These are phyloP conservation scores for Torymus auratus DNA, from an alignment of 2,888 invertebrate species.

Conservation along the genomic window DNA sequence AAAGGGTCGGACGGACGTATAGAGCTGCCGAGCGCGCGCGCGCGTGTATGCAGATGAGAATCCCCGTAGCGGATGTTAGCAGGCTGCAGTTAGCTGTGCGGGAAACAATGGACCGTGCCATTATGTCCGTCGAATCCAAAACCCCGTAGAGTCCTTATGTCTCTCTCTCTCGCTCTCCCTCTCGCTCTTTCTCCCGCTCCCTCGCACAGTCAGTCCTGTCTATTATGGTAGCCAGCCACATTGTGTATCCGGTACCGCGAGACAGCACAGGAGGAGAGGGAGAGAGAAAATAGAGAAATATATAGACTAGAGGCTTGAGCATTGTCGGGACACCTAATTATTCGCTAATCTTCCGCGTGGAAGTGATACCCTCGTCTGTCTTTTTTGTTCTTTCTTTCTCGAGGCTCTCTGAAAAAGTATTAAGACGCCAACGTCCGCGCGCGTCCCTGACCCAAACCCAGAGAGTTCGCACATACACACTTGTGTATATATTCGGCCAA, in stretches of 20 bases:
- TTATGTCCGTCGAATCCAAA: conserved; percentile 72
- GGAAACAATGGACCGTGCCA: conserved; percentile 69
- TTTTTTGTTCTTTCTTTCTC: conserved; percentile 6
- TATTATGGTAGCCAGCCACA: conserved; percentile 66
- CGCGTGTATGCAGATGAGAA: conserved; percentile 68
- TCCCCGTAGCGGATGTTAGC: conserved; percentile 70
- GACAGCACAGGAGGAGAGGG: not conserved
- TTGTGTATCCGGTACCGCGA: conserved; percentile 67
- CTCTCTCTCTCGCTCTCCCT: conserved; percentile 56
- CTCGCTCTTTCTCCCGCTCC: conserved; percentile 9
- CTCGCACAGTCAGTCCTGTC: conserved; percentile 17
- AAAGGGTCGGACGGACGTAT: conserved; percentile 31
- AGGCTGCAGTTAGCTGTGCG: conserved; percentile 68
- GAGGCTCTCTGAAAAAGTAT: conserved; percentile 37
- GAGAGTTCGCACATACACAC: not conserved
- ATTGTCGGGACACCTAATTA: conserved; percentile 71
- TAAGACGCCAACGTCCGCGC: conserved; percentile 44
- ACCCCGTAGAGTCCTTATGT: conserved; percentile 70
- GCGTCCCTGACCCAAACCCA: conserved; percentile 43
- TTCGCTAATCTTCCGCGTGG: conserved; percentile 69
- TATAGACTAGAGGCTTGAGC: conserved; percentile 57
- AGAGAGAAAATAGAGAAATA: not conserved
- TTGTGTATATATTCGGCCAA: not conserved
- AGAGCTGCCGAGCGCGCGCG: conserved; percentile 60
- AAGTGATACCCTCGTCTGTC: conserved; percentile 56